Evolutionary conservation across 1,140 invertebrate species (phyloP).

Genomic region (Dysdera silvatica): DNA sequence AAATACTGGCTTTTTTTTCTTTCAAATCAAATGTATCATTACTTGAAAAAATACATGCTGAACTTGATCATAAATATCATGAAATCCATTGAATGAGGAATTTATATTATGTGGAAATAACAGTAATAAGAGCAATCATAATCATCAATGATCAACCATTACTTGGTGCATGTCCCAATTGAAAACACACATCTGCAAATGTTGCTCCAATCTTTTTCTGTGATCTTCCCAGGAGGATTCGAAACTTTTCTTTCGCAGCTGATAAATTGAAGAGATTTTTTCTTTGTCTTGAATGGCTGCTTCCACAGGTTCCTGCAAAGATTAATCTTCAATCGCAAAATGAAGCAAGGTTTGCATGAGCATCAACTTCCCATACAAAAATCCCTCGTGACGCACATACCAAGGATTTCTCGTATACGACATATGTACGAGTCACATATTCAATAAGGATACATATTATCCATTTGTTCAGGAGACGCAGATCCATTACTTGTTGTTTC

Average conservation of each 20-base stretch:
- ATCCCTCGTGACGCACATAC: no score
- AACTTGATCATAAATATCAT: no score
- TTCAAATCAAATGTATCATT: background rate
- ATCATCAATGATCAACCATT: background rate
- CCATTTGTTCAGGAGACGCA: no score
- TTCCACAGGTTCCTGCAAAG: slow-evolving; percentile 57
- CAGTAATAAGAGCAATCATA: background rate
- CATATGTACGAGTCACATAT: no score
- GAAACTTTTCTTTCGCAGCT: slow-evolving; percentile 47
- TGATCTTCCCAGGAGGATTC: slow-evolving; percentile 55
- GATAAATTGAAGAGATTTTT: slow-evolving; percentile 56
- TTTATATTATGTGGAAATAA: background rate
- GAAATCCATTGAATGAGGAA: no score
- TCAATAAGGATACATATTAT: no score
- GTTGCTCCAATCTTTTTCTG: slow-evolving; percentile 55
- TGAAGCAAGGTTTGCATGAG: no score
- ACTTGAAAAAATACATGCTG: no score
- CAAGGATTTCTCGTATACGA: no score
- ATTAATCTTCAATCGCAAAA: background rate
- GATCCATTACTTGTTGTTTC: no score
- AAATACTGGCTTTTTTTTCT: background rate
- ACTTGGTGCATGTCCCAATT: slow-evolving; percentile 56
- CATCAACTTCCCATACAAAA: no score
- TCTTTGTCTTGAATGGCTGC: slow-evolving; percentile 60
- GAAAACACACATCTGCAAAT: slow-evolving; percentile 60